phyloP scores from a whole-genome alignment of 2,888 invertebrate genomes.

The Mechanitis messenoides region DNA sequence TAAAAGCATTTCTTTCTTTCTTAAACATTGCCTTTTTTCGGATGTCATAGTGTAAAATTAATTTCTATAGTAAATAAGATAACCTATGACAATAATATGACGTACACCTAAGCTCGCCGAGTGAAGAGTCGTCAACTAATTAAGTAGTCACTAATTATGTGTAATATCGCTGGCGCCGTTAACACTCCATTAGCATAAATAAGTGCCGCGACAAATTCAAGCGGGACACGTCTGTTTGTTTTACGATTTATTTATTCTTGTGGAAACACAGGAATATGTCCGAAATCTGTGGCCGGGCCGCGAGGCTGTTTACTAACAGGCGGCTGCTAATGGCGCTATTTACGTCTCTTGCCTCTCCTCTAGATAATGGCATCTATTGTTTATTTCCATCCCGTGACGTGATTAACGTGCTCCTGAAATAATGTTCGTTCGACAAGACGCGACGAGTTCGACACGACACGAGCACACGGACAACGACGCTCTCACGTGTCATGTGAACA shows the following conservation, averaged over 20 bases:
- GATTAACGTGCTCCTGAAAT: conserved; percentile 19
- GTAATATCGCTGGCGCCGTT: conserved; percentile 40
- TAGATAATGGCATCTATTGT: conserved; percentile 35
- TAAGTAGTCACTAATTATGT: conserved; percentile 17
- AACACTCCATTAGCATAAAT: conserved; percentile 68
- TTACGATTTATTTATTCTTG: conserved; percentile 45
- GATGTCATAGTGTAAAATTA: too few relatives aligned
- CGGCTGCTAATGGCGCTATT: conserved; percentile 59
- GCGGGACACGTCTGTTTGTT: conserved; percentile 31
- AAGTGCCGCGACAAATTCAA: conserved; percentile 57
- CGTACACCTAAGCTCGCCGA: neutral
- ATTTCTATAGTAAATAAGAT: neutral
- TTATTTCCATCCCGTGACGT: conserved; percentile 38
- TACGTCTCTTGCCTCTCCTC: conserved; percentile 33
- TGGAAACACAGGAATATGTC: conserved; percentile 49
- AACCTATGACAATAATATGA: neutral
- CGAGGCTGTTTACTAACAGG: conserved; percentile 59
- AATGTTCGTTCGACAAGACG: conserved; percentile 1
- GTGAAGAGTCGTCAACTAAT: conserved; percentile 8
- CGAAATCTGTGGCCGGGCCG: conserved; percentile 27
- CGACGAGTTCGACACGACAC: conserved; percentile 2
- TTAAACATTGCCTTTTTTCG: too few relatives aligned
- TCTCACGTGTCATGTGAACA: neutral
- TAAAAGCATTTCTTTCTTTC: too few relatives aligned
- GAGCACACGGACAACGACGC: neutral